phyloP scores from a whole-genome alignment of 2,888 invertebrate genomes.

The Onchidella celtica region DNA sequence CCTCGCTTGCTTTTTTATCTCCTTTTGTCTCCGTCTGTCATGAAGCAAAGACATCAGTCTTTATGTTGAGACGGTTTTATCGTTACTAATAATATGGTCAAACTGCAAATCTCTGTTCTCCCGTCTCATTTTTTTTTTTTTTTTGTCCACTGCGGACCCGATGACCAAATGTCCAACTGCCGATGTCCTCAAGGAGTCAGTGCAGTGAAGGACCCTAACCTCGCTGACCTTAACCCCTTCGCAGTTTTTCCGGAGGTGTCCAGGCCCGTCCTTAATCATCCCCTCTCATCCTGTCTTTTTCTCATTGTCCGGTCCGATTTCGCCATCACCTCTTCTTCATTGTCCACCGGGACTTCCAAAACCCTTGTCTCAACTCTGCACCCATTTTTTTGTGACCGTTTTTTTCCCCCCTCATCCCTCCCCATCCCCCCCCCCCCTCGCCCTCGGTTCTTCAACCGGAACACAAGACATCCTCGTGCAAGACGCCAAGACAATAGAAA shows the following conservation, averaged over 20 bases:
- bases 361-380: constrained; percentile 10
- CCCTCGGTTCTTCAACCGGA: background rate
- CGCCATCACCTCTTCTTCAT: constrained; percentile 33
- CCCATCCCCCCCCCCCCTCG: too few species aligned
- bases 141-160: background rate
- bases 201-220: background rate
- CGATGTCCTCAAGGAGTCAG: background rate
- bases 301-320: constrained; percentile 42
- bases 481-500: background rate
- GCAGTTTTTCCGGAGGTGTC: background rate
- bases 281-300: constrained; percentile 36
- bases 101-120: background rate
- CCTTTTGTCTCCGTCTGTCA: too few species aligned
- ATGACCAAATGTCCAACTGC: constrained; percentile 1
- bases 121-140: background rate
- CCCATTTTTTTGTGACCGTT: background rate
- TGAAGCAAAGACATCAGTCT: too few species aligned
- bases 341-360: constrained; percentile 12
- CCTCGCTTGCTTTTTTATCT: too few species aligned
- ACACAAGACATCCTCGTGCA: too few species aligned
- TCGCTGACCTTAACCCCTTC: constrained; percentile 16
- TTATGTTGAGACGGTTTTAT: too few species aligned
- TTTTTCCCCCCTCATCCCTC: background rate
- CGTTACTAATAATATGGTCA: background rate
- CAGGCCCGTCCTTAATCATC: constrained; percentile 39